Conservation (phyloP, 2,797 vertebrate genomes). For the Leptatherina wallacei region DNA sequence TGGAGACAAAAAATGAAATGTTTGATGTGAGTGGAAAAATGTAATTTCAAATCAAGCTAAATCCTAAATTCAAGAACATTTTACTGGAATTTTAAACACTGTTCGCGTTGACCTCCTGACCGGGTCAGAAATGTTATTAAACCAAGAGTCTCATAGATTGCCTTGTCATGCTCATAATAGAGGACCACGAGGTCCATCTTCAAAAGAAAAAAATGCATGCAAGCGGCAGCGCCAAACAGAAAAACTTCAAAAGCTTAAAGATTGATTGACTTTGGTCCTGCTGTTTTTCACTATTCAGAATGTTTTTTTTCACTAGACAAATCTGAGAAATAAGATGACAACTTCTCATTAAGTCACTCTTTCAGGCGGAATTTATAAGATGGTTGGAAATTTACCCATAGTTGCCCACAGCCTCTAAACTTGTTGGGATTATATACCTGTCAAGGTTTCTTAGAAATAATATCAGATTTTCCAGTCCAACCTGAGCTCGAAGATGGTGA, state of each 20-base stretch:
- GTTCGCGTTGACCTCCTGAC: conserved; percentile 41
- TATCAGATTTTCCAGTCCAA: no score
- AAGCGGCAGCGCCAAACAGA: conserved; percentile 1
- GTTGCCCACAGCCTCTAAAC: no score
- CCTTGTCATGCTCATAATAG: conserved; percentile 3
- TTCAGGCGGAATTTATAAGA: no score
- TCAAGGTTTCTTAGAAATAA: no score
- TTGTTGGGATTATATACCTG: no score
- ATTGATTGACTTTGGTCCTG: neutral
- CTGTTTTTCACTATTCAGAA: neutral
- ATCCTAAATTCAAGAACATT: conserved; percentile 38
- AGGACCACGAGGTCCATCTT: neutral
- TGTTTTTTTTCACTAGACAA: neutral
- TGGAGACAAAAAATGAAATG: neutral
- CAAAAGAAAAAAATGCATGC: neutral
- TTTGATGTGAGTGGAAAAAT: neutral
- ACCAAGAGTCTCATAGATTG: neutral
- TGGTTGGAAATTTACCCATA: no score
- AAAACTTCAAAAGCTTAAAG: neutral
- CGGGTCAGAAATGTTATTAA: conserved; percentile 4
- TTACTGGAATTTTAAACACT: conserved; percentile 43
- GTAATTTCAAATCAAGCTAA: no score
- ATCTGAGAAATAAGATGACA: neutral
- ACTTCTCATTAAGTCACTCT: no score
- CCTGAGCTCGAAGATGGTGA: no score